Evolutionary conservation across 1,140 invertebrate genomes (phyloP), one percentile per base, ranked within the genome.

Genomic region (Drosophila erecta): DNA sequence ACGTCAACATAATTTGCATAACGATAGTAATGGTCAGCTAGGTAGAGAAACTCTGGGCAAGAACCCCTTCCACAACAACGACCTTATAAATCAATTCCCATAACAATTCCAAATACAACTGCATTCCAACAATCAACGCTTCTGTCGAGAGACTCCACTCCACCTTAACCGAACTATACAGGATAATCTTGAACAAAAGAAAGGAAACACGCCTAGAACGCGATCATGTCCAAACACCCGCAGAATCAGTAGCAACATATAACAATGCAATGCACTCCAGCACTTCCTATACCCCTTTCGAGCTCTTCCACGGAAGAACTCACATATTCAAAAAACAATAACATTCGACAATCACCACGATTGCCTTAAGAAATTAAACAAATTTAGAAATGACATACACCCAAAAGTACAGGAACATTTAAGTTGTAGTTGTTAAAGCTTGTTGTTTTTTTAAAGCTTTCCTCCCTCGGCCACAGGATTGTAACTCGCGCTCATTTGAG

Each of bases 271-370:
- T 41, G 15, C n/a, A 41, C 38, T 41, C 14, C n/a, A 41, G 38
- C 37, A 38, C 37, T 38, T 38, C 12, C 37, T 38, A 38, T 38
- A 38, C 12, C 12, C 12, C 37, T 38, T 38, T 14, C 4, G 37
- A 38, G 12, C 37, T 38, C 37, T 38, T 38, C 14, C 37, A 38
- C 12, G 37, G 37, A 38, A 38, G 37, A 38, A 38, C 37, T 38
- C 44, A 51, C 15, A 37, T 35, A 51, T 37, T 51, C 49, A 51
- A 30, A 51, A 53, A 27, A 38, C 50, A 37, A 53, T 53, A 35
- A 50, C 47, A 50, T 50, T 50, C 12, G 33, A 37, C 50, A 53
- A 53, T 35, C 33, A 53, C 11, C 33, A 37, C 33, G 33, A 53
- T 17, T 53, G 38, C 12, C 50, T 38, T 22, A 37, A 38, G 30